A percentile compares a stretch with the other conserved stretches of the same genome.
Conservation (phyloP, 2,888 invertebrate species). For the Thyatira batis region DNA sequence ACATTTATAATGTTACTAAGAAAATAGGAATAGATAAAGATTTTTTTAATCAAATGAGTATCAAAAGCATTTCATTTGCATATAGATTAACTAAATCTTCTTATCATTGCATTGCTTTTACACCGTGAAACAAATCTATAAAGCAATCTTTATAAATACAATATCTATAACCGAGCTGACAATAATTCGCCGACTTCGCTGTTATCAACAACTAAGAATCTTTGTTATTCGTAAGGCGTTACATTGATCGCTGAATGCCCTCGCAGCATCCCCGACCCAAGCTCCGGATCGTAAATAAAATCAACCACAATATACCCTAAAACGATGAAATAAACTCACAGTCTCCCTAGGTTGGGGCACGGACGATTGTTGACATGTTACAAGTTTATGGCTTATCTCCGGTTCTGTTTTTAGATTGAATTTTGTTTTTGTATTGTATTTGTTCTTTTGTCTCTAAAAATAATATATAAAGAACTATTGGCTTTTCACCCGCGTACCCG, state of each 20-base stretch:
- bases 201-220: neutral
- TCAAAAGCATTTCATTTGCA: too few relatives aligned
- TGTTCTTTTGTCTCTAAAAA: constrained; percentile 5
- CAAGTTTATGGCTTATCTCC: constrained; percentile 13
- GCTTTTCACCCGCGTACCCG: too few relatives aligned
- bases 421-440: constrained; percentile 22
- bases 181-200: too few relatives aligned
- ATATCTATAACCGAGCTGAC: too few relatives aligned
- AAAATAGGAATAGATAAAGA: too few relatives aligned
- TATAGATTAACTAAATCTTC: too few relatives aligned
- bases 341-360: constrained; percentile 13
- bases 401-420: constrained; percentile 6
- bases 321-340: constrained; percentile 25
- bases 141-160: too few relatives aligned
- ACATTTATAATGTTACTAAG: too few relatives aligned
- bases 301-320: constrained; percentile 23
- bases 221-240: constrained; percentile 3
- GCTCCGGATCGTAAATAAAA: constrained; percentile 25
- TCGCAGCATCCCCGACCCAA: constrained; percentile 9
- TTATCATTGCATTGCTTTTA: too few relatives aligned
- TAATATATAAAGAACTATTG: too few relatives aligned
- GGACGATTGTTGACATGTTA: constrained; percentile 24
- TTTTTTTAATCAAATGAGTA: too few relatives aligned
- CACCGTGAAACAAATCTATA: too few relatives aligned
- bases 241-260: neutral